Conservation (phyloP, 92 coral and sea anemone genomes). For the Plumapathes pennacea region DNA sequence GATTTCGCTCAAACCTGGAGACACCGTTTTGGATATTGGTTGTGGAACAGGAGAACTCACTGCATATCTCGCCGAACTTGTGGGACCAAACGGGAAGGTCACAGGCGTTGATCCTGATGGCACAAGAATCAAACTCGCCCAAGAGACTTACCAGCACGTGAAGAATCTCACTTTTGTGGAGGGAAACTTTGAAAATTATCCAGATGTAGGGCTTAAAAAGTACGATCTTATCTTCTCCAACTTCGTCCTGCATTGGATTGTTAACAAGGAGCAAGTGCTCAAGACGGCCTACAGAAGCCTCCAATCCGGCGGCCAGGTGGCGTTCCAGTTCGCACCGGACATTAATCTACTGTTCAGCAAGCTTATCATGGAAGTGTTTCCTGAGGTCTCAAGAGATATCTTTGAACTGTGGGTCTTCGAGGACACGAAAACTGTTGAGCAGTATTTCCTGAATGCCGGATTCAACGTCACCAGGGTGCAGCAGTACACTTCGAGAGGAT, state of each 20-base stretch:
- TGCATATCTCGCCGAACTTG: conserved; percentile 22
- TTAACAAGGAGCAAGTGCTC: conserved; percentile 12
- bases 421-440: too few species aligned
- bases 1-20: conserved; percentile 15
- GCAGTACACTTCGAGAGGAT: too few species aligned
- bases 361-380: too few species aligned
- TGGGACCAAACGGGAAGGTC: conserved; percentile 35
- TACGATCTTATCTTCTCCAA: conserved; percentile 20
- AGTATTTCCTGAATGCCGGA: too few species aligned
- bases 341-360: too few species aligned
- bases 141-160: conserved; percentile 2
- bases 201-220: conserved; percentile 13
- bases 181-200: conserved; percentile 13
- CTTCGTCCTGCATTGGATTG: conserved; percentile 17
- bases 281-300: conserved; percentile 12
- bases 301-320: conserved; percentile 9
- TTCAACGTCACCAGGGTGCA: too few species aligned
- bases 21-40: conserved; percentile 41
- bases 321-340: conserved; percentile 4
- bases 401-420: too few species aligned
- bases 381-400: too few species aligned
- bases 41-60: conserved; percentile 55
- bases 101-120: conserved; percentile 40
- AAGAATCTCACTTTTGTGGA: conserved; percentile 16
- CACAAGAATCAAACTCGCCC: conserved; percentile 17